Base-by-base conservation (phyloP, 2,797 vertebrate genomes). In the Basileuterus tristriatus region DNA sequence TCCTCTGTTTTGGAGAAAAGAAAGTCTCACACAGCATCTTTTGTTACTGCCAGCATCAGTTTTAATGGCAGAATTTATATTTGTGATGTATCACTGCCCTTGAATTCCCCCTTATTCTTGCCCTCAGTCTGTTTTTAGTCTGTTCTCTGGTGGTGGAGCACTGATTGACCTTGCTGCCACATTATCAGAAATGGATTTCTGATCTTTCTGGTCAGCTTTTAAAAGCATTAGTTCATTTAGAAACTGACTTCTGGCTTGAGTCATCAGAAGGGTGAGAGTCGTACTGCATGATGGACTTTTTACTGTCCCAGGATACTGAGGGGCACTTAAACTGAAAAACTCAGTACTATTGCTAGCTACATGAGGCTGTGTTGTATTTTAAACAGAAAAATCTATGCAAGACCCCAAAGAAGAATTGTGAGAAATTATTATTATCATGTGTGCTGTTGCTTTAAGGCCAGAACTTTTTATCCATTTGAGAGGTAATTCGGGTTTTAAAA, bases 401-500 rank as follows among this genome's bases (percentile, higher is more conserved):
- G 41, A 65, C 11, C 30, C 15, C 36, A 36, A 29, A 60, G 36
- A 65, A 81, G 22, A 37, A 24, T 53, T 36, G 8, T 49, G 23
- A 85, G 81, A 83, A 82, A 71, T 93, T 60, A 81, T 43, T 50
- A 6, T 77, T 89, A 32, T 43, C 76, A 21, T 83, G 30, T 68
- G 17, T 88, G 55, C 36, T 60, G 10, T 89, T 92, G 65, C 41
- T 87, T 92, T 94, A 46, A 76, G 47, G 79, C 71, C 55, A 52
- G 12, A 92, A 43, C 11, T 59, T 92, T 70, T 67, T 49, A 19
- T 76, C 34, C 39, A n/a, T 76, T 87, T 76, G 52, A 86, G 70
- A 90, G 24, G 44, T 94, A 92, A 93, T 83, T 84, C 34, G 58
- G 34, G 16, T 90, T 94, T 93, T 74, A 30, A 76, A 89, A 96